Percentiles rank a stretch among this genome's conserved stretches.
phyloP scores from a whole-genome alignment of 2,888 invertebrate genomes.

The Salticus scenicus region DNA sequence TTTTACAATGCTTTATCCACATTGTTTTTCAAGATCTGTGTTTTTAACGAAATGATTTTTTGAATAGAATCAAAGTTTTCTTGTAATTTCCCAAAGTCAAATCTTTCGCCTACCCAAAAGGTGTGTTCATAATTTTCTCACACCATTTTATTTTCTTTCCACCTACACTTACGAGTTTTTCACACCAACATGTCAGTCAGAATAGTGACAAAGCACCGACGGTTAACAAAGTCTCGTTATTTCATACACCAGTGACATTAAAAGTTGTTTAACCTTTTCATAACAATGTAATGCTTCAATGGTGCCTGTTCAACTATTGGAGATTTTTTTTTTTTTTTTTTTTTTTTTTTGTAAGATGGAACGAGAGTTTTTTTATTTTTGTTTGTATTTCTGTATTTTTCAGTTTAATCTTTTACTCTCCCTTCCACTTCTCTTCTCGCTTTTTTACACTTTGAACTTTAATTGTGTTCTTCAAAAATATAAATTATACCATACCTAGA shows the following conservation, averaged over 20 bases:
- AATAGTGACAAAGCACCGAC: slow-evolving; percentile 38
- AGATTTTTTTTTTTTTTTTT: neutral
- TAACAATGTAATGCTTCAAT: slow-evolving; percentile 42
- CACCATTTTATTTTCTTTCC: slow-evolving; percentile 7
- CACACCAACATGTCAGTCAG: slow-evolving; percentile 27
- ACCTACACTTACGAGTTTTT: slow-evolving; percentile 40
- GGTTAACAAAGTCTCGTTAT: slow-evolving; percentile 53
- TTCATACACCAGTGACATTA: slow-evolving; percentile 38
- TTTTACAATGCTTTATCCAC: too few relatives aligned
- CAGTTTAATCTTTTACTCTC: too few relatives aligned
- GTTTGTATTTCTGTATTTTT: too few relatives aligned
- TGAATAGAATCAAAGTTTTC: too few relatives aligned
- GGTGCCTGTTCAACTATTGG: neutral
- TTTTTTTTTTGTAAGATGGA: neutral
- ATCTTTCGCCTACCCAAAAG: slow-evolving; percentile 47
- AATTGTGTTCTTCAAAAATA: too few relatives aligned
- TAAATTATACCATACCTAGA: too few relatives aligned
- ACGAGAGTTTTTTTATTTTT: neutral
- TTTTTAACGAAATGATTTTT: too few relatives aligned
- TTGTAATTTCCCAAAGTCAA: too few relatives aligned
- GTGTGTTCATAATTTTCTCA: slow-evolving; percentile 43
- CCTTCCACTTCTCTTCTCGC: too few relatives aligned
- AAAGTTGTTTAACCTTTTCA: slow-evolving; percentile 34
- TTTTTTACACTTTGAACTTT: too few relatives aligned
- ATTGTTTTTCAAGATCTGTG: too few relatives aligned